Evolutionary conservation across 2,113 vertebrate species (phyloP).

Genomic region (Varanus salvator): DNA sequence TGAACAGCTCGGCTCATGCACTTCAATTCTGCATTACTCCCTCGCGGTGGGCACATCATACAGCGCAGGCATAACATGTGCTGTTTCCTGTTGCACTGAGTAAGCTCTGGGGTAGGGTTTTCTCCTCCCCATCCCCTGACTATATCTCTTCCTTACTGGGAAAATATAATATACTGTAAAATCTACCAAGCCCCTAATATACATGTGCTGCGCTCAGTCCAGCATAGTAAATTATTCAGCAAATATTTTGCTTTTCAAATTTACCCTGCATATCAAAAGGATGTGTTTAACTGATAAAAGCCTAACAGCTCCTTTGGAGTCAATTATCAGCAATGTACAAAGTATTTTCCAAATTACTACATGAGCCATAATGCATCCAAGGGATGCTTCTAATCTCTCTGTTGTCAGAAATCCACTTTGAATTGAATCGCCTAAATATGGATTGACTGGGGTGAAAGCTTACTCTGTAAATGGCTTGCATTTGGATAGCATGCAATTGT

Average conservation of each 20-base stretch:
- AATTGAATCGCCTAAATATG: conserved; percentile 64
- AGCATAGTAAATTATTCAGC: conserved; percentile 44
- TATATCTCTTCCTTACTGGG: not conserved
- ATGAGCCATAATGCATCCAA: conserved; percentile 47
- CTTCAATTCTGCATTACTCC: not conserved
- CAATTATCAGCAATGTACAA: conserved; percentile 61
- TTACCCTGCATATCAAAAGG: conserved; percentile 66
- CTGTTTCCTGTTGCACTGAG: not conserved
- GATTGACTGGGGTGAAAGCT: conserved; percentile 64
- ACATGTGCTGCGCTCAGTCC: conserved; percentile 8
- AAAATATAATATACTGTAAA: conserved; percentile 6
- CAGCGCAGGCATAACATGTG: not conserved
- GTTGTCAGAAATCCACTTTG: conserved; percentile 42
- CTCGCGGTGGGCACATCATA: not conserved
- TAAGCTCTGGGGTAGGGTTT: not conserved
- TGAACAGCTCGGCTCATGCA: not conserved
- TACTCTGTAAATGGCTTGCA: conserved; percentile 61
- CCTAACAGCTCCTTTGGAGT: conserved; percentile 59
- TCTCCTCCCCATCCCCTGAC: not conserved
- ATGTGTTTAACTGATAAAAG: conserved; percentile 68
- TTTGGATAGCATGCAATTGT: conserved; percentile 62
- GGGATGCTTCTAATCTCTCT: conserved; percentile 64
- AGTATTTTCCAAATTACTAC: conserved; percentile 66
- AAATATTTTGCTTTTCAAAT: conserved; percentile 70
- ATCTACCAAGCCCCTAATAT: not conserved